Evolutionary conservation across 1,140 invertebrate genomes (phyloP), one percentile per base, ranked within the genome.

Genomic region (Lepidurus apus): DNA sequence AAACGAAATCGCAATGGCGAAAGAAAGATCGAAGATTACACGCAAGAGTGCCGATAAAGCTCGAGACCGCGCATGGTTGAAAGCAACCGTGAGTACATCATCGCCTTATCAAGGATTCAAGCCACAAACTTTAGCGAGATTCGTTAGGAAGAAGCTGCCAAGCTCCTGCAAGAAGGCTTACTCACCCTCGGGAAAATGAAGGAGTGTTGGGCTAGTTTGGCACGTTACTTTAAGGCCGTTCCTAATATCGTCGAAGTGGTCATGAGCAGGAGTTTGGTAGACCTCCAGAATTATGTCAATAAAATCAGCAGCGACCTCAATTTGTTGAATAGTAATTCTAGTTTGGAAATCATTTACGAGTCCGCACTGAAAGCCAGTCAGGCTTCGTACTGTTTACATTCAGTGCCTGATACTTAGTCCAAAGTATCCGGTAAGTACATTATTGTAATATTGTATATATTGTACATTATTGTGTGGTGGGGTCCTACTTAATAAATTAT

Each of bases 361-460:
- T 74, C 42, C 21, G 78, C 34, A 6, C 7, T 79, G 43, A 79
- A 79, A 74, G 78, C 74, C 24, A 74, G 42, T n/a, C 78, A 79
- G 34, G 78, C 74, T 7, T 43, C 78, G 6, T 75, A 73, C 24
- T 26, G 75, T 24, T 73, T 79, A 8, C 43, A 79, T 21, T 24
- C 44, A 43, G 75, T 79, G 74, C 73, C 78, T 26, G 43, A 45
- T 6, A n/a, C n/a, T n/a, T n/a, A n/a, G n/a, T n/a, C 17, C 44
- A 74, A 75, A 24, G 78, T 79, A 13, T 79, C 78, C 8, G 73
- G 26, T 9, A 10, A 75, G 8, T 79, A n/a, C n/a, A n/a, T n/a
- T n/a, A n/a, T n/a, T n/a, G n/a, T n/a, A n/a, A n/a, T n/a, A n/a
- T n/a, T n/a, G n/a, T n/a, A n/a, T n/a, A n/a, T n/a, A n/a, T n/a